phyloP scores from a whole-genome alignment of 2,797 vertebrate genomes.

The Xyrichtys novacula region DNA sequence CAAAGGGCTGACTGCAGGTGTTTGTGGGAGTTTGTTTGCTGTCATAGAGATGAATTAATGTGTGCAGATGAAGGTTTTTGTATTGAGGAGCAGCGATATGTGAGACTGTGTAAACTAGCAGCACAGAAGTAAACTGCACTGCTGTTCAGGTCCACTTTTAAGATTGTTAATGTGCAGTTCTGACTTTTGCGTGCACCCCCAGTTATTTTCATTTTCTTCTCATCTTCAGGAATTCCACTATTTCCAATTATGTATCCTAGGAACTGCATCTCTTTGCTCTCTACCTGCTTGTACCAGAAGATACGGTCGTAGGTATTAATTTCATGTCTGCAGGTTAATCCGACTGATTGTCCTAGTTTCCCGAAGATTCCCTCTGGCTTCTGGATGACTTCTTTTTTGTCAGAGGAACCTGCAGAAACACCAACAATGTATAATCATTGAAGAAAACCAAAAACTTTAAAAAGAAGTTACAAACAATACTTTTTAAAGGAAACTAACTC shows the following conservation, averaged over 20 bases:
- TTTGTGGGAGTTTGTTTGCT: too few relatives aligned
- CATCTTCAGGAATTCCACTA: background rate
- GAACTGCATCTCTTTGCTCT: constrained; percentile 35
- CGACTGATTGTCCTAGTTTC: background rate
- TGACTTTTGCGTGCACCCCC: constrained; percentile 20
- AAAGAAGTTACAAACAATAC: too few relatives aligned
- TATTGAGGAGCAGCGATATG: constrained; percentile 6
- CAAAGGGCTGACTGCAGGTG: too few relatives aligned
- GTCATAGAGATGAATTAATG: background rate
- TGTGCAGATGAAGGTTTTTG: background rate
- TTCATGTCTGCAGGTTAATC: constrained; percentile 54
- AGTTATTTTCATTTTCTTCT: constrained; percentile 8
- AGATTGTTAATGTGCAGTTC: constrained; percentile 33
- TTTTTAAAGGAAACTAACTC: too few relatives aligned
- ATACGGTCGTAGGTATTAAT: background rate
- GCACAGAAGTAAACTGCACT: constrained; percentile 1
- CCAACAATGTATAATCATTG: too few relatives aligned
- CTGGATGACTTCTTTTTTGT: constrained; percentile 44
- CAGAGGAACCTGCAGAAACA: constrained; percentile 29
- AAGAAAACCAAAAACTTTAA: too few relatives aligned
- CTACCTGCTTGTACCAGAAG: constrained; percentile 20
- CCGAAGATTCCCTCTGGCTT: constrained; percentile 37
- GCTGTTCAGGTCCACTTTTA: background rate
- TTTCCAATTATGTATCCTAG: constrained; percentile 44
- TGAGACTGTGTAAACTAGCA: constrained; percentile 42